Base-by-base conservation (phyloP, 2,113 vertebrate species). In the Thunnus maccoyii region DNA sequence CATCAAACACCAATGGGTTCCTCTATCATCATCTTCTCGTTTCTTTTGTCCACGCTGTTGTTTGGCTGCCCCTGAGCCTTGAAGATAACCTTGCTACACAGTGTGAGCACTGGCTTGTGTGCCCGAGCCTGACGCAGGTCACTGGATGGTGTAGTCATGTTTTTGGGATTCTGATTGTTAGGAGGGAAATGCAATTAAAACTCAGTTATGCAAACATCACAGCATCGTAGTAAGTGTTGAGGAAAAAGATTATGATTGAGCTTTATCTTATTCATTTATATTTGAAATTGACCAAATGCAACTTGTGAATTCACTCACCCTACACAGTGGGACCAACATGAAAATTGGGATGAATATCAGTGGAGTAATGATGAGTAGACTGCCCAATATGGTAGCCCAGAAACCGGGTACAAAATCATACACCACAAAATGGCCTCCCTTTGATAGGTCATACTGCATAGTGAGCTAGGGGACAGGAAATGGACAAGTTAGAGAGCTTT, bases 271-370 rank as follows among this genome's bases (percentile, higher is more conserved):
- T 13, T 17, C 4, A 57, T 48, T 27, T 36, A 48, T 41, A 20
- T 47, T 20, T 66, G 16, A 36, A 61, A 57, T 1, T 27, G 15
- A 65, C 1, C 1, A 20, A 51, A 61, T 14, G 7, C 27, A 48
- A n/a, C 1, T 3, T 60, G 22, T 16, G 4, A 73, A 16, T 18
- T 64, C n/a, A 84, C 92, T 78, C 63, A 95, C 95, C 88, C 55
- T 88, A 3, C 0, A 78, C 30, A 92, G 11, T 1, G 90, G 3
- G 15, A 94, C 4, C 0, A 94, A 20, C 14, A 94, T n/a, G 55
- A 87, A 95, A 6, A 60, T 6, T 2, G 94, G 94, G 78, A 95
- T 93, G 70, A 93, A 95, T 1, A 91, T 14, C 63, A 96, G 80
- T 1, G 94, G 94, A 13, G 67, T 61, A 18, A 83, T 0, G 8